Evolutionary conservation across 2,113 vertebrate genomes (phyloP).

Genomic region (Puffinus mauretanicus): DNA sequence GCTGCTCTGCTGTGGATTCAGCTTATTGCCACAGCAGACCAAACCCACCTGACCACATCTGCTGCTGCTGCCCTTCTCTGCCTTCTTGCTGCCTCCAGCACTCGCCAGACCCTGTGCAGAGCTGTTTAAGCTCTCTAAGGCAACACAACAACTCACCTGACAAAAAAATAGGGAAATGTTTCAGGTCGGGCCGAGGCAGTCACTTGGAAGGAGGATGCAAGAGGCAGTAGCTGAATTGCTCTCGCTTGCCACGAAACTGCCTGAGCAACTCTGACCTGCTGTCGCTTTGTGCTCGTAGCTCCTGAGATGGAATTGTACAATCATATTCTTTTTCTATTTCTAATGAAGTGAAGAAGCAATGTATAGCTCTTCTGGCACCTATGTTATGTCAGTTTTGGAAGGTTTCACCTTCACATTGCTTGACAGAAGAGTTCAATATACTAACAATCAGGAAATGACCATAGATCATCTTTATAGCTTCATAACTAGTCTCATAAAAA

Average conservation of each 20-base stretch:
- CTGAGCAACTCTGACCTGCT: rapidly evolving
- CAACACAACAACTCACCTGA: background rate
- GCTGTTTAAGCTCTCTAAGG: background rate
- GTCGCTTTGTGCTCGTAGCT: background rate
- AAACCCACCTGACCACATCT: background rate
- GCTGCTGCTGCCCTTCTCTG: background rate
- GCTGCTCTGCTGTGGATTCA: background rate
- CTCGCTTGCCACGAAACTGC: background rate
- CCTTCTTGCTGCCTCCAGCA: background rate
- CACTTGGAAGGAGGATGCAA: background rate
- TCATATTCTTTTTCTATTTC: background rate
- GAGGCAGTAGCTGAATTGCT: background rate
- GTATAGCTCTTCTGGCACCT: background rate
- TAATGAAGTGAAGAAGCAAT: background rate
- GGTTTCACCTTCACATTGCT: background rate
- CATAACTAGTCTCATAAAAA: background rate
- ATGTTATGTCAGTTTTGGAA: background rate
- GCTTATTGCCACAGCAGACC: background rate
- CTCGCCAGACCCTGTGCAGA: background rate
- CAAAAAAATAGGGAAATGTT: background rate
- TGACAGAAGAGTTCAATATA: background rate
- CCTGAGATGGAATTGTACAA: background rate
- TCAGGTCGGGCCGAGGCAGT: background rate
- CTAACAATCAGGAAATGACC: background rate
- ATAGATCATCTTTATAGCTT: background rate